Conservation (phyloP, 2,797 vertebrate species). For the Dendrocincla fuliginosa region DNA sequence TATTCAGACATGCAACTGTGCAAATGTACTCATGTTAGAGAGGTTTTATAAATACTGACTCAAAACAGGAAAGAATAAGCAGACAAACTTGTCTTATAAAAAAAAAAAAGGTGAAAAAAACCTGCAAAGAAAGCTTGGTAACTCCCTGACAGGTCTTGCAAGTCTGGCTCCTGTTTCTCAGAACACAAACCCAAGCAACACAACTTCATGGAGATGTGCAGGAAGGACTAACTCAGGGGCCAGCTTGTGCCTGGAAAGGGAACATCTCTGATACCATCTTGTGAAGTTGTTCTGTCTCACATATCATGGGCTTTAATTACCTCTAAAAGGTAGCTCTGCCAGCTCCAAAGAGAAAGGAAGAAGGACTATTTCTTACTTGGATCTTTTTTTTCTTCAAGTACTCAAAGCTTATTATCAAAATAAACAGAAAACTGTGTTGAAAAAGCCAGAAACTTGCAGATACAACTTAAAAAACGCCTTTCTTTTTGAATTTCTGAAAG, state of each 20-base stretch:
- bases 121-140: not conserved
- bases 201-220: rapidly evolving
- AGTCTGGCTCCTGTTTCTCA: not conserved
- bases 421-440: not conserved
- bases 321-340: not conserved
- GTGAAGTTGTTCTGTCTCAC: not conserved
- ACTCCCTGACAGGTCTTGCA: not conserved
- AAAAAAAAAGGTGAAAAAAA: not conserved
- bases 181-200: not conserved
- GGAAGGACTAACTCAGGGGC: not conserved
- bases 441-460: no score
- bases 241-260: not conserved
- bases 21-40: not conserved
- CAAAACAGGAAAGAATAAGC: not conserved
- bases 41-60: not conserved
- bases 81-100: not conserved
- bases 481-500: not conserved
- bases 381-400: not conserved
- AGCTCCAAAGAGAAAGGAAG: not conserved
- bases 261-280: not conserved
- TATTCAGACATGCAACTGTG: constrained; percentile 38
- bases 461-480: not conserved
- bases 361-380: not conserved
- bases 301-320: not conserved
- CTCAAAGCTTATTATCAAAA: not conserved